Base-by-base conservation (phyloP, 2,797 vertebrate species). In the Meriones psammophilus region DNA sequence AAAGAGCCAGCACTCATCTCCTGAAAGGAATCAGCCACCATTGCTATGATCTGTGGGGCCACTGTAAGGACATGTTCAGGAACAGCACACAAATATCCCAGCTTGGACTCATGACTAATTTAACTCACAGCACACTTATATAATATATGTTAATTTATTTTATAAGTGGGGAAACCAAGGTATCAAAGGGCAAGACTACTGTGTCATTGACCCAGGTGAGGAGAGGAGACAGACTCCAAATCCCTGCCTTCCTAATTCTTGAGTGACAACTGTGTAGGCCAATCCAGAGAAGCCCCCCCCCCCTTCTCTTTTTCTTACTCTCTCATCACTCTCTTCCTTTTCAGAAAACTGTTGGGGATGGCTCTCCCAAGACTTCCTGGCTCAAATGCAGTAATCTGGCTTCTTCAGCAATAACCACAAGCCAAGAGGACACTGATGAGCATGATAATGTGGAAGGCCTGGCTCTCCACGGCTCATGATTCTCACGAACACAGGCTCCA, bases 391-490 rank as follows among this genome's bases (percentile, higher is more conserved):
- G 0, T 1, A 22, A 9, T 26, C 5, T 4, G 5, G 0, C 7
- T 54, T 60, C 1, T 46, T 4, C 0, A 0, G 60, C 8, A 42
- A 36, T 0, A 14, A 28, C 3, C 6, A 5, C 18, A 64, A 1
- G 0, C 20, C 1, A 20, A 15, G 46, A n/a, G 12, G n/a, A 56
- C 1, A 1, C 0, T 0, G 12, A 30, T 4, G 3, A n/a, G 8
- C 10, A 24, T 2, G 6, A n/a, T 7, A 58, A 36, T 10, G 42
- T 17, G 12, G 42, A 0, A 9, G 5, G 4, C 8, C 60, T 15
- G 58, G 0, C 7, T 9, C 0, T 1, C 10, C 69, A 8, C 3
- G 4, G 39, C 68, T 20, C n/a, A 15, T 0, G 0, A 17, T 8
- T 39, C 56, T 30, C 58, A 69, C 6, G 28, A 0, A 8, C 13